Conservation (phyloP, 2,888 invertebrate species). For the Papilio gigon region DNA sequence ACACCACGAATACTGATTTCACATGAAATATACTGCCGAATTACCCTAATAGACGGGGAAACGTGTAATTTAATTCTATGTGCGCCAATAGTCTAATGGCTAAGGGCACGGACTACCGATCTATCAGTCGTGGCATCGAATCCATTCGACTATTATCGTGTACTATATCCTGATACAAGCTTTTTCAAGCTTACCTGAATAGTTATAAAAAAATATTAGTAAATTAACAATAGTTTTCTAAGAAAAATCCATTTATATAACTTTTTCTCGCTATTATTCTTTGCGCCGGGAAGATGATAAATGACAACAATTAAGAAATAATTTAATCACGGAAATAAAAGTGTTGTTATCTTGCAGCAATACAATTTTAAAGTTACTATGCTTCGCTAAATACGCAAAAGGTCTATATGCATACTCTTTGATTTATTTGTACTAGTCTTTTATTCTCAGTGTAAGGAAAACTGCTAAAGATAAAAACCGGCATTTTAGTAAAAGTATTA, state of each 20-base stretch:
- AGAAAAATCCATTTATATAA: too few species aligned
- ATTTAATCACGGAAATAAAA: background rate
- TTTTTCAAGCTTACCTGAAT: too few species aligned
- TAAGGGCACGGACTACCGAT: too few species aligned
- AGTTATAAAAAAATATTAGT: too few species aligned
- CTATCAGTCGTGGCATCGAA: too few species aligned
- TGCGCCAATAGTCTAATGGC: too few species aligned
- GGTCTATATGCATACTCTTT: background rate
- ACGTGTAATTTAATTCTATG: slow-evolving; percentile 28
- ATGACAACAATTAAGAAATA: background rate
- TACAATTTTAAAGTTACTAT: background rate
- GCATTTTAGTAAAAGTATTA: slow-evolving; percentile 35
- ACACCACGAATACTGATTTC: slow-evolving; percentile 55
- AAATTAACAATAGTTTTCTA: too few species aligned
- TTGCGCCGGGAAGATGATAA: background rate
- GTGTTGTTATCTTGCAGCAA: background rate
- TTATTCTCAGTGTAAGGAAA: slow-evolving; percentile 13
- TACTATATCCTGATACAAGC: too few species aligned
- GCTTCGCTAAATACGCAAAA: slow-evolving; percentile 10
- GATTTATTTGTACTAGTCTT: slow-evolving; percentile 28
- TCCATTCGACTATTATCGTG: too few species aligned
- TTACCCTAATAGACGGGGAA: slow-evolving; percentile 36
- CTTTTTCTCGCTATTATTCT: too few species aligned
- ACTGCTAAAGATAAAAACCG: slow-evolving; percentile 20
- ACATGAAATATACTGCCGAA: slow-evolving; percentile 41